phyloP scores from a whole-genome alignment of 2,797 vertebrate genomes.

The Vespertilio murinus region DNA sequence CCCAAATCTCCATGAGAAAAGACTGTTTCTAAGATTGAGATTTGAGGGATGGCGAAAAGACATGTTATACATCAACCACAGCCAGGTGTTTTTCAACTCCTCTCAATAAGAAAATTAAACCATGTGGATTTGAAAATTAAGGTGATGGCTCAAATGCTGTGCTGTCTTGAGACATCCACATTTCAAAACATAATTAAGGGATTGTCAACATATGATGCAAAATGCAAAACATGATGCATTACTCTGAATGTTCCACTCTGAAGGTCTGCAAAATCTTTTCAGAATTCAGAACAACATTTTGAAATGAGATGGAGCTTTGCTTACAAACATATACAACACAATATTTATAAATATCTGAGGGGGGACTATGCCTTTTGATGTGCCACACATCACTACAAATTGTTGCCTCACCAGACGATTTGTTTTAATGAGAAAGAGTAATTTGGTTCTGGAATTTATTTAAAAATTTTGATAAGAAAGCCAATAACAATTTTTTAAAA shows the following conservation, averaged over 20 bases:
- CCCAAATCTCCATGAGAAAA: neutral
- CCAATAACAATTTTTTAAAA: neutral
- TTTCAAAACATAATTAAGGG: slow-evolving; percentile 45
- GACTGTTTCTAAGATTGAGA: neutral
- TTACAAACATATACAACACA: neutral
- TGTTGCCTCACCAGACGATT: neutral
- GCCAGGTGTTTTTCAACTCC: neutral
- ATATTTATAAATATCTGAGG: neutral
- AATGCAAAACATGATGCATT: neutral
- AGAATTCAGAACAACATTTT: neutral
- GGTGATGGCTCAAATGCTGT: neutral
- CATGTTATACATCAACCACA: neutral
- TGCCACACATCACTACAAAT: neutral
- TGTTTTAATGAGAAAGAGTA: neutral
- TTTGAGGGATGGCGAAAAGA: neutral
- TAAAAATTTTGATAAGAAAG: slow-evolving; percentile 18
- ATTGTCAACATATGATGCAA: neutral
- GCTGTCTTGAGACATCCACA: neutral
- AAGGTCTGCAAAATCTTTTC: neutral
- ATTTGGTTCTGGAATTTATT: neutral
- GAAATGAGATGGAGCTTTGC: neutral
- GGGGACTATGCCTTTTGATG: neutral
- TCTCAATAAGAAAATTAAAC: neutral
- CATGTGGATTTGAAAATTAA: slow-evolving; percentile 31
- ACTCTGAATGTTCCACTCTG: neutral